These are phyloP conservation scores for Drosophila buzzatii DNA, from an alignment of 2,888 invertebrate genomes.

Conservation along the genomic window DNA sequence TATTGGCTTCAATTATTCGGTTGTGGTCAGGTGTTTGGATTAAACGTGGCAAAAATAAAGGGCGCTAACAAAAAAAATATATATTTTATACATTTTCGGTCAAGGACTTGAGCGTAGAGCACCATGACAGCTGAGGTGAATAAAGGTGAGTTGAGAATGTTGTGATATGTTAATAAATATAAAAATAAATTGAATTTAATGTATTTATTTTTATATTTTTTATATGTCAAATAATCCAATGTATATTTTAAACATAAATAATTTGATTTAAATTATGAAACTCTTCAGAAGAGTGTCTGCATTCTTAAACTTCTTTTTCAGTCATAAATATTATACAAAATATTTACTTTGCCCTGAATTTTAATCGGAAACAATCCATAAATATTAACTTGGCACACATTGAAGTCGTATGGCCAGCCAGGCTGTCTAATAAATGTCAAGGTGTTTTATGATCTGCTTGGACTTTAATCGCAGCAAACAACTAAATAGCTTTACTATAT, in stretches of 20 bases:
- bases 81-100: background rate
- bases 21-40: conserved; percentile 8
- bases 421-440: conserved; percentile 19
- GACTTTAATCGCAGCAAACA: conserved; percentile 7
- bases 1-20: conserved; percentile 23
- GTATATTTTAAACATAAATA: background rate
- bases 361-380: conserved; percentile 19
- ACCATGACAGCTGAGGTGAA: conserved; percentile 36
- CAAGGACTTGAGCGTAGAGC: background rate
- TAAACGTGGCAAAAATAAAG: conserved; percentile 23
- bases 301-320: background rate
- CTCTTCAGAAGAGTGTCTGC: no score
- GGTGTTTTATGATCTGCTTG: conserved; percentile 4
- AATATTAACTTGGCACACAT: background rate
- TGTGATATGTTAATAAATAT: no score
- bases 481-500: background rate
- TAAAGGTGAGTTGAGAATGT: conserved; percentile 20
- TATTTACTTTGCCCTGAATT: conserved; percentile 8
- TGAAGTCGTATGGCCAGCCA: background rate
- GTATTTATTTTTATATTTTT: no score
- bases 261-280: background rate
- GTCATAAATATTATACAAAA: conserved; percentile 17
- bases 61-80: background rate
- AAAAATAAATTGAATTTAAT: no score
- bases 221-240: background rate